Percentiles rank a stretch among this genome's conserved stretches.
Evolutionary conservation across 2,888 invertebrate genomes (phyloP).

Genomic region (Leucoma salicis): DNA sequence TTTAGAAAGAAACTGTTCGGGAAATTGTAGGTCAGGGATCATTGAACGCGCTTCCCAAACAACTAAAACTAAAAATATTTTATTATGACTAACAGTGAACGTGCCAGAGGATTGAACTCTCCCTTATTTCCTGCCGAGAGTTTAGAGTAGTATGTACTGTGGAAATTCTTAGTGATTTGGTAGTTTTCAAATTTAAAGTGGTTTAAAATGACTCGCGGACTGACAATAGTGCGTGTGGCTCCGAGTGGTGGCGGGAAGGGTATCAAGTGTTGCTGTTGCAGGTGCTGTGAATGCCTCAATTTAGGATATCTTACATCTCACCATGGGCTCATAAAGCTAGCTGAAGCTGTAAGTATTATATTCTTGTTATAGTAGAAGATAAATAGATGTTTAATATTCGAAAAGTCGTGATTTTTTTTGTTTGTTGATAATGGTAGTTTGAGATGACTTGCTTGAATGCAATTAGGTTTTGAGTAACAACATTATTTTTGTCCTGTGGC

Average conservation of each 20-base stretch:
- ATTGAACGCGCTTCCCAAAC: conserved; percentile 51
- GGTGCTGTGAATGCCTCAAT: conserved; percentile 90
- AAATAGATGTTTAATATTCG: too few relatives aligned
- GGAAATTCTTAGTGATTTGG: conserved; percentile 9
- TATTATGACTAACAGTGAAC: conserved; percentile 68
- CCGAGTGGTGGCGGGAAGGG: conserved; percentile 71
- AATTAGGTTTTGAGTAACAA: too few relatives aligned
- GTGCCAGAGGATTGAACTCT: conserved; percentile 62
- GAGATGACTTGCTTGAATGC: too few relatives aligned
- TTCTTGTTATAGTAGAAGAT: too few relatives aligned
- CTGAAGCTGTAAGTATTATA: conserved; percentile 86
- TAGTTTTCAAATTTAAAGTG: conserved; percentile 4
- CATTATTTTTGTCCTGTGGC: too few relatives aligned
- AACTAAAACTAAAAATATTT: conserved; percentile 77
- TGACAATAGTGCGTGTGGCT: conserved; percentile 72
- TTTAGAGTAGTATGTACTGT: conserved; percentile 19
- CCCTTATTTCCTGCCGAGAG: conserved; percentile 59
- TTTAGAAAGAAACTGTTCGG: neutral
- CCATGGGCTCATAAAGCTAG: conserved; percentile 88
- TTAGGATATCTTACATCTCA: conserved; percentile 87
- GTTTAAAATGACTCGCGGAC: conserved; percentile 66
- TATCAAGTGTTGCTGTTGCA: conserved; percentile 87
- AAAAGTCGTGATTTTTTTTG: too few relatives aligned
- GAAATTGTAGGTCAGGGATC: conserved; percentile 42
- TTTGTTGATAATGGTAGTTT: too few relatives aligned